These are phyloP conservation scores for Drosophila glabriapex DNA, from an alignment of 2,888 invertebrate genomes.

Conservation along the genomic window DNA sequence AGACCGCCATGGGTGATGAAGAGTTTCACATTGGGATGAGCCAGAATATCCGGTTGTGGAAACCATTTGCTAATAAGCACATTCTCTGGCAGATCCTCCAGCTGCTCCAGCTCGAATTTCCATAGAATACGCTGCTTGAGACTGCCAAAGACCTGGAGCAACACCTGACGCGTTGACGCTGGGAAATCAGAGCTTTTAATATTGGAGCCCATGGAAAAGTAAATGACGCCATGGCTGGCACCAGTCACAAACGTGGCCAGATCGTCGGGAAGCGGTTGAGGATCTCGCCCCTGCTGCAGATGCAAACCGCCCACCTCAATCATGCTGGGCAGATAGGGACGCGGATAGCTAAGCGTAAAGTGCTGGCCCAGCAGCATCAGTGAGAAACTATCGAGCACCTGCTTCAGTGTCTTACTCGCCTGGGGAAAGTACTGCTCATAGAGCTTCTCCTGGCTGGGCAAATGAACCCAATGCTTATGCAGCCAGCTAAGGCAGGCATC, in stretches of 20 bases:
- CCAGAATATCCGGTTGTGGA: slow-evolving; percentile 85
- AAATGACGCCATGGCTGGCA: slow-evolving; percentile 84
- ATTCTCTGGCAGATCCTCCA: slow-evolving; percentile 75
- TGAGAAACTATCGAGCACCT: slow-evolving; percentile 74
- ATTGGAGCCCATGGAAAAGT: slow-evolving; percentile 86
- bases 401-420: slow-evolving; percentile 53
- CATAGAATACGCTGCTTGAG: slow-evolving; percentile 83
- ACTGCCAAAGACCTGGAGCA: slow-evolving; percentile 63
- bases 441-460: slow-evolving; percentile 68
- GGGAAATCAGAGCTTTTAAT: slow-evolving; percentile 77
- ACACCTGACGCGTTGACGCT: slow-evolving; percentile 51
- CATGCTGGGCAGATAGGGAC: slow-evolving; percentile 84
- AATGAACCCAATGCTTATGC: slow-evolving; percentile 57
- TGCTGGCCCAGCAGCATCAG: slow-evolving; percentile 83
- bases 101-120: slow-evolving; percentile 84
- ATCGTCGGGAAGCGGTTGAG: slow-evolving; percentile 75
- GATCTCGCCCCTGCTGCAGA: slow-evolving; percentile 69
- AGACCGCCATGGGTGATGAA: slow-evolving; percentile 86
- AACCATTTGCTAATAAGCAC: slow-evolving; percentile 84
- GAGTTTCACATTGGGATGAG: slow-evolving; percentile 85
- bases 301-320: slow-evolving; percentile 84
- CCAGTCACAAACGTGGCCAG: slow-evolving; percentile 84
- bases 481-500: slow-evolving; percentile 57
- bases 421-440: slow-evolving; percentile 71
- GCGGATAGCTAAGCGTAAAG: slow-evolving; percentile 77